Percentiles rank a stretch among this genome's conserved stretches.
Conservation (phyloP, 2,888 invertebrate genomes). For the Malthinus flaveolus region DNA sequence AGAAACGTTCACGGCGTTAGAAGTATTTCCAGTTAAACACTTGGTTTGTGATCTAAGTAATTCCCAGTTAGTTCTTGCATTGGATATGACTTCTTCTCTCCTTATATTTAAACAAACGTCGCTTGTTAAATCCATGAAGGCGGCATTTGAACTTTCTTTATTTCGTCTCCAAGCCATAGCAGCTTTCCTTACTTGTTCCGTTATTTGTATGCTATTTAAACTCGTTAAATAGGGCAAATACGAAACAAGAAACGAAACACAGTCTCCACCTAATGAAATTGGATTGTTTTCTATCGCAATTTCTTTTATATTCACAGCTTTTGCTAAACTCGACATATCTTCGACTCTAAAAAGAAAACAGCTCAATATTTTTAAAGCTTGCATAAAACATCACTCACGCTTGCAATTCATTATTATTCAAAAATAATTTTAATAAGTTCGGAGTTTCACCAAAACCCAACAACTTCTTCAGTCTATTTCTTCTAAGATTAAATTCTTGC, state of each 20-base stretch:
- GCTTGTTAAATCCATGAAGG: slow-evolving; percentile 65
- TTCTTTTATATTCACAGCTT: slow-evolving; percentile 76
- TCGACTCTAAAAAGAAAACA: slow-evolving; percentile 65
- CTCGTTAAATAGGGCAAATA: slow-evolving; percentile 74
- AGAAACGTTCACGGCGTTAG: slow-evolving; percentile 44
- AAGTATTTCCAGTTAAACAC: slow-evolving; percentile 55
- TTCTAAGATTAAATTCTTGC: slow-evolving; percentile 84
- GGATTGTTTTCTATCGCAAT: slow-evolving; percentile 87
- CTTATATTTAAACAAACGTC: slow-evolving; percentile 63
- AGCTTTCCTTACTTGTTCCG: slow-evolving; percentile 75
- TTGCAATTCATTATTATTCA: slow-evolving; percentile 79
- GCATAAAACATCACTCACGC: slow-evolving; percentile 54
- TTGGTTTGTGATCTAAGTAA: slow-evolving; percentile 69
- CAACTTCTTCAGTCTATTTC: slow-evolving; percentile 80
- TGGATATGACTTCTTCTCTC: slow-evolving; percentile 82
- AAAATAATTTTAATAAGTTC: slow-evolving; percentile 75
- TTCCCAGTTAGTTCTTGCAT: slow-evolving; percentile 88
- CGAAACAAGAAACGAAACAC: slow-evolving; percentile 79
- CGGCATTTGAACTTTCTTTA: slow-evolving; percentile 72
- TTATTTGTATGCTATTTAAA: slow-evolving; percentile 78
- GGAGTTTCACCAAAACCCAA: slow-evolving; percentile 79
- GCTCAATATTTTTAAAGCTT: neutral
- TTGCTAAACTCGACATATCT: slow-evolving; percentile 81
- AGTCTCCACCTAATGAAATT: slow-evolving; percentile 78
- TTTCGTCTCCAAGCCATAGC: slow-evolving; percentile 80